Base-by-base conservation (phyloP, 2,888 invertebrate genomes). In the Meandrusa payeni region DNA sequence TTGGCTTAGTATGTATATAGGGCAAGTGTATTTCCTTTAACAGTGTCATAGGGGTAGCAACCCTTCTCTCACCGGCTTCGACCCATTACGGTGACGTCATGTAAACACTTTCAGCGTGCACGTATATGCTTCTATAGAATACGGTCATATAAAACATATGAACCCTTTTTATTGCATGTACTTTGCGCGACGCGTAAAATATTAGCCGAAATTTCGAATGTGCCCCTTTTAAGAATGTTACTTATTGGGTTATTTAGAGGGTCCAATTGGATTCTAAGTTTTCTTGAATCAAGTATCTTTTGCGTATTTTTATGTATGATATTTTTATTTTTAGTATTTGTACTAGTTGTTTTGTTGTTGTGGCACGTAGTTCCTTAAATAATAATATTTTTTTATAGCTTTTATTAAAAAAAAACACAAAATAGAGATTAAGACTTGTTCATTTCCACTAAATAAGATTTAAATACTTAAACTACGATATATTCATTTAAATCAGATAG, bases 21-120 rank as follows among this genome's bases (percentile, higher is more conserved):
- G 9, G 20, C 36, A 15, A n/a, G 11, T 19, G 5, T 19, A n/a
- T 27, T 15, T 24, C 33, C 33, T 48, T 48, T 28, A 17, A 33
- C 42, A 47, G 33, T 47, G 45, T 45, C 51, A 48, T 47, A 41
- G 24, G 26, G 36, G 47, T 46, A 46, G 37, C 29, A 33, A 43
- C 47, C 41, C 29, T 10, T 10, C 28, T 19, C 33, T 10, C 47
- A 63, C 63, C 55, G 55, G 61, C 64, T 61, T 67, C 57, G 60
- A 62, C 60, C 66, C 69, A 71, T 75, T 69, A 71, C 59, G 53
- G 48, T 50, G 49, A 64, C 61, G 55, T 70, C 70, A 74, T 65
- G 72, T 64, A 69, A 76, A 77, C 76, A 71, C 69, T 66, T 72
- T 73, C 60, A 69, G 61, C 64, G 55, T 64, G 28, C 28, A 31